A percentile compares a stretch with the other conserved stretches of the same genome.
Conservation (phyloP, 2,797 vertebrate genomes). For the Astyanax mexicanus region DNA sequence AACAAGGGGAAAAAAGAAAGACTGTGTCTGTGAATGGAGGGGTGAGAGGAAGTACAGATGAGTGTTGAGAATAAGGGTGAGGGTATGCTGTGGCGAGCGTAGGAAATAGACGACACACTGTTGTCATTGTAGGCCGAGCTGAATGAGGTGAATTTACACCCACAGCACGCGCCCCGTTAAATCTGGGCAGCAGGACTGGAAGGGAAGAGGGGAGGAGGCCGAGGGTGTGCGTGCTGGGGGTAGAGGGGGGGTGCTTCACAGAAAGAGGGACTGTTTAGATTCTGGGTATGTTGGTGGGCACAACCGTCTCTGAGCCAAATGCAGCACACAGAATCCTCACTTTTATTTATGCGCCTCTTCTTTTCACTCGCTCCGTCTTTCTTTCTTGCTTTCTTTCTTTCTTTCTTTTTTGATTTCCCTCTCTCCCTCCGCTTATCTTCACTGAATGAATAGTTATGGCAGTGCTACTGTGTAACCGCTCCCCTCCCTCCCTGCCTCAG, state of each 20-base stretch:
- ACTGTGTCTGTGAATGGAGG: constrained; percentile 4
- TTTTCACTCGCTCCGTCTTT: constrained; percentile 52
- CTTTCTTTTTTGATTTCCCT: constrained; percentile 57
- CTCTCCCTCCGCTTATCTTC: constrained; percentile 66
- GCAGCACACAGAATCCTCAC: constrained; percentile 71
- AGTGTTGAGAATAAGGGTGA: constrained; percentile 33
- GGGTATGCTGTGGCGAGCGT: constrained; percentile 73
- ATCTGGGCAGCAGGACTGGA: constrained; percentile 65
- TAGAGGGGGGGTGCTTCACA: constrained; percentile 31
- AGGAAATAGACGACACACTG: constrained; percentile 73
- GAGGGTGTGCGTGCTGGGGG: constrained; percentile 13
- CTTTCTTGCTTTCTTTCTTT: constrained; percentile 54
- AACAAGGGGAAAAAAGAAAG: constrained; percentile 30
- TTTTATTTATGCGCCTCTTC: constrained; percentile 73
- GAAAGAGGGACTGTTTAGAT: constrained; percentile 57
- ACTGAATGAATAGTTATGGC: constrained; percentile 80
- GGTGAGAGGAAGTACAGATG: constrained; percentile 39
- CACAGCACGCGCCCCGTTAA: constrained; percentile 78
- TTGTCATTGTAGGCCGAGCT: constrained; percentile 74
- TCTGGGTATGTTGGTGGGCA: constrained; percentile 58
- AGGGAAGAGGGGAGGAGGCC: constrained; percentile 62
- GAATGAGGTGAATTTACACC: constrained; percentile 80
- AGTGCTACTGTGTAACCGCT: constrained; percentile 73
- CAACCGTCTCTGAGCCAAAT: constrained; percentile 76
- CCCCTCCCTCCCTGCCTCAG: constrained; percentile 54